phyloP scores from a whole-genome alignment of 30 jellyfish, hydroid and myxozoan species.

The Euphysa ruthae region DNA sequence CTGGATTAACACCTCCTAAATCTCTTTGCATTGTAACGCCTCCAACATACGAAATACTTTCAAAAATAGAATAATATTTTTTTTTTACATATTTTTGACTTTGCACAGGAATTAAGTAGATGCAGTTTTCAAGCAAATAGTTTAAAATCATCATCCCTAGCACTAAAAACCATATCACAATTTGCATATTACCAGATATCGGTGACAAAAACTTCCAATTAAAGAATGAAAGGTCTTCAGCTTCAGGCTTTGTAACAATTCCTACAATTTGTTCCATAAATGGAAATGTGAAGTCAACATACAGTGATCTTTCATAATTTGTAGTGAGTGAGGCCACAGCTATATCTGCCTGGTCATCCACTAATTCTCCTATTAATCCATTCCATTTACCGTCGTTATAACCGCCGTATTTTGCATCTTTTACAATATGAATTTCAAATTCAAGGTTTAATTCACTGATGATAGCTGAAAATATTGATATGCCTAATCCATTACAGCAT shows the following conservation, averaged over 20 bases:
- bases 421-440: slow-evolving; percentile 42
- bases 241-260: slow-evolving; percentile 23
- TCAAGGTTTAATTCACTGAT: slow-evolving; percentile 30
- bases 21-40: slow-evolving; percentile 85
- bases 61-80: slow-evolving; percentile 31
- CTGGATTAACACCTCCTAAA: slow-evolving; percentile 77
- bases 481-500: slow-evolving; percentile 63
- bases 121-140: slow-evolving; percentile 42
- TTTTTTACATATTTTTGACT: neutral
- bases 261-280: slow-evolving; percentile 40
- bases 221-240: neutral
- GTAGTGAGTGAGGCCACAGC: slow-evolving; percentile 66
- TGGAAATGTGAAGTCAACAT: slow-evolving; percentile 52
- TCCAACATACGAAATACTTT: slow-evolving; percentile 53
- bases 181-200: slow-evolving; percentile 29
- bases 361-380: slow-evolving; percentile 78
- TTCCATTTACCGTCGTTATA: slow-evolving; percentile 51
- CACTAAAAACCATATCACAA: slow-evolving; percentile 30
- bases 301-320: slow-evolving; percentile 32
- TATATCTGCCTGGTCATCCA: slow-evolving; percentile 57
- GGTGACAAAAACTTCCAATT: slow-evolving; percentile 50
- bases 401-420: slow-evolving; percentile 66
- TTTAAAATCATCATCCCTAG: slow-evolving; percentile 30
- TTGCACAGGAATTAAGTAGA: slow-evolving; percentile 12
- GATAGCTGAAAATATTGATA: slow-evolving; percentile 28